Base-by-base conservation (phyloP, 2,888 invertebrate genomes). In the Agriopis leucophaearia region DNA sequence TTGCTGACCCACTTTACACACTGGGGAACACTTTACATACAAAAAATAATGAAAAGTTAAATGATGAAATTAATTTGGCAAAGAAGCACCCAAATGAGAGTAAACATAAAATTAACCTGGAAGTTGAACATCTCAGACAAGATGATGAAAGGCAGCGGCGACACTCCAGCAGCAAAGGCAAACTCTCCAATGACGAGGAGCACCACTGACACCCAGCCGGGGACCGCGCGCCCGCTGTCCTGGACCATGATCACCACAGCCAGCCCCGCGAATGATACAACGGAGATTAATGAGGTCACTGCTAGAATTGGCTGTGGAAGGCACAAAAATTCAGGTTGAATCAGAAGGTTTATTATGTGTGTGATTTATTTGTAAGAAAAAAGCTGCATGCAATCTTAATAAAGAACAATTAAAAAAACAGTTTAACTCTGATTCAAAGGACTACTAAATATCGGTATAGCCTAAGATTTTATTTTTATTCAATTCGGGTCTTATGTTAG, bases 61-160 rank as follows among this genome's bases (percentile, higher is more conserved):
- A 44, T 10, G 47, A 8, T 16, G 0, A 3, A 0, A 9, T 16
- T 47, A 47, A 8, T 27, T 27, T 27, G 5, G 4, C 1, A 2
- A 2, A 27, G 27, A 27, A 27, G 27, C 27, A 27, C 5, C 5
- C 27, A 27, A 27, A 27, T 27, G 3, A 27, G 27, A 3, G 16
- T 16, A 47, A 47, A 27, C 27, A 27, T 27, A 27, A n/a, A n/a
- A 10, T 18, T 10, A 48, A 80, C 80, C 64, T 80, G 77, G 47
- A 79, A 79, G 36, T 74, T 78, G 58, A 78, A 80, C 74, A 78
- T 77, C 57, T 81, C 81, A 0, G 79, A 68, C 74, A 78, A 66
- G 9, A 78, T 60, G 5, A 80, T 73, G 15, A 78, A 80, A 0
- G 75, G 74, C 9, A 76, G 62, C 0, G 81, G 76, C 7, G 76